Base-by-base conservation (phyloP, 1,140 invertebrate genomes). In the Diploscapter pachys region DNA sequence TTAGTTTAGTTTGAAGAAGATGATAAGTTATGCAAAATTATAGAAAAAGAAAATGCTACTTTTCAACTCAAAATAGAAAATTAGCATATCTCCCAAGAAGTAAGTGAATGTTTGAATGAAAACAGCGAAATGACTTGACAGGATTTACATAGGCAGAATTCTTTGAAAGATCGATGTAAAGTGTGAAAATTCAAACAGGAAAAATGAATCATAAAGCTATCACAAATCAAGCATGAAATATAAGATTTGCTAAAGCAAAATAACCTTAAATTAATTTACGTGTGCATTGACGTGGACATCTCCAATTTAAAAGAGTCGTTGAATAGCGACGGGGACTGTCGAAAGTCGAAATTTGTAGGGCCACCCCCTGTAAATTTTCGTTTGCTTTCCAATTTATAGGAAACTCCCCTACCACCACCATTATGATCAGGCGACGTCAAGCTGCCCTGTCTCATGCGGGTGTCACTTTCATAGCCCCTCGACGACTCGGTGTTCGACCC, bases 241-340 rank as follows among this genome's bases (percentile, higher is more conserved):
- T 70, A 31, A 31, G 31, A 57, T 55, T 54, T 55, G n/a, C 59
- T 51, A 31, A 49, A 48, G 61, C 49, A n/a, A 69, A 63, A 63
- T 63, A 48, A 4, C 6, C 3, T n/a, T 57, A 31, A 71, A 71
- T 56, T 13, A 6, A 52, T 4, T 62, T 55, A 73, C 48, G 77
- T 74, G 51, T 72, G 77, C 73, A 71, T 72, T 13, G 78, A 72
- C 51, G 70, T 72, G 9, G 77, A 59, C 69, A 78, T 76, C 54
- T 78, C 77, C n/a, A 78, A 66, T 59, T 70, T 77, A 49, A 76
- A 78, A n/a, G 73, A 74, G 65, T 78, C 77, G 63, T 66, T 78
- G 57, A 78, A 78, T n/a, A 78, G 69, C 2, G 77, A 76, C n/a
- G 77, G 69, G 70, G 65, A 56, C 55, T 73, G 72, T 50, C 66